phyloP scores from a whole-genome alignment of 2,113 vertebrate species.

The human region DNA sequence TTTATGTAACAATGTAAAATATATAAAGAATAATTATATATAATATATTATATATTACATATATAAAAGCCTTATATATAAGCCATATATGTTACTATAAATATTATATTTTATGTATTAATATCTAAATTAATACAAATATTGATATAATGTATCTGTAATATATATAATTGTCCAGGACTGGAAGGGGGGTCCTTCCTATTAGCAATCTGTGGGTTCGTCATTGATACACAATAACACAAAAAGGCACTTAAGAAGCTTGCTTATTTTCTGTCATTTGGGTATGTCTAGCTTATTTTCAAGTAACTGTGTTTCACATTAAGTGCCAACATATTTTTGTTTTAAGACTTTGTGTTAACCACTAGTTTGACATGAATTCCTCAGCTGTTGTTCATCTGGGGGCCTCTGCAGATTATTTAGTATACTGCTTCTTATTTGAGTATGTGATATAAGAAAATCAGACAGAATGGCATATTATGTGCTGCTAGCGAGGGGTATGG shows the following conservation, averaged over 20 bases:
- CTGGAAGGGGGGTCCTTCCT: neutral
- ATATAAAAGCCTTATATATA: neutral
- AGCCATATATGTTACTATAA: neutral
- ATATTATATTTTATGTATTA: neutral
- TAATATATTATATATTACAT: neutral
- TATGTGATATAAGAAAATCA: neutral
- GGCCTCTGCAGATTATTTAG: neutral
- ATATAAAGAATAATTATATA: neutral
- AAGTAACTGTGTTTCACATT: neutral
- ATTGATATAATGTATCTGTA: neutral
- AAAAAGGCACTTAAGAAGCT: neutral
- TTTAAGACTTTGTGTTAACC: neutral
- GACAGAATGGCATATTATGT: neutral
- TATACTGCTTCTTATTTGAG: neutral
- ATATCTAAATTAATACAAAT: neutral
- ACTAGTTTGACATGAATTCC: neutral
- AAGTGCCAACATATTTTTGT: neutral
- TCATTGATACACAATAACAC: neutral
- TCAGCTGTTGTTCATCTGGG: neutral
- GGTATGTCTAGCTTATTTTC: constrained; percentile 3
- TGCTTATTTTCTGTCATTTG: constrained; percentile 6
- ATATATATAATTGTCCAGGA: neutral
- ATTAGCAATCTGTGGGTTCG: neutral
- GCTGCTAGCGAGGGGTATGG: neutral
- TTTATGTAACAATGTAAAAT: neutral